Conservation (phyloP, 2,888 invertebrate genomes). For the Salpingus planirostris region DNA sequence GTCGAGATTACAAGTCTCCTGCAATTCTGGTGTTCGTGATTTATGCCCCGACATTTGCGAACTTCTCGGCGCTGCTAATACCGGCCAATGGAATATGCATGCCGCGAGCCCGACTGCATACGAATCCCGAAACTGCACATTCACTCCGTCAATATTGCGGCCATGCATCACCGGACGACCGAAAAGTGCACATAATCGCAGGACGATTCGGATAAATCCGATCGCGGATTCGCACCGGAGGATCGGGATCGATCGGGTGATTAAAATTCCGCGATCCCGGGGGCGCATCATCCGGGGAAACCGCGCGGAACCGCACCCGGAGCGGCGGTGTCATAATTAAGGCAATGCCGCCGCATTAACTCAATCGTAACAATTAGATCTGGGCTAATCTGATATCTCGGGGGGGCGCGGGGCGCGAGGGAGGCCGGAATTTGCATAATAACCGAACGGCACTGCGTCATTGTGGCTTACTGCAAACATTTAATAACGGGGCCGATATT, state of each 20-base stretch:
- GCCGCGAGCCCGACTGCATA: slow-evolving; percentile 13
- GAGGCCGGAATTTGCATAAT: slow-evolving; percentile 16
- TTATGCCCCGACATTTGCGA: slow-evolving; percentile 12
- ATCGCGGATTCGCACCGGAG: too few species aligned
- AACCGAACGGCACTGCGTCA: slow-evolving; percentile 7
- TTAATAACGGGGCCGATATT: slow-evolving; percentile 8
- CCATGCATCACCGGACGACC: too few species aligned
- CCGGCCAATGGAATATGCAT: slow-evolving; percentile 18
- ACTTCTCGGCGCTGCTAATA: slow-evolving; percentile 14
- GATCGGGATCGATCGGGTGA: too few species aligned
- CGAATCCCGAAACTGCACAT: slow-evolving; percentile 4
- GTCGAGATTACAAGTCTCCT: slow-evolving; percentile 17
- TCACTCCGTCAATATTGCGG: slow-evolving; percentile 10
- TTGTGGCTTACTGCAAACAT: slow-evolving; percentile 9
- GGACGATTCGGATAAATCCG: not conserved
- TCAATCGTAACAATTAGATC: too few species aligned
- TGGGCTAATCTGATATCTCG: slow-evolving; percentile 12
- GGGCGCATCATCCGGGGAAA: too few species aligned
- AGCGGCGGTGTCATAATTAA: slow-evolving; percentile 6
- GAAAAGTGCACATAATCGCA: too few species aligned
- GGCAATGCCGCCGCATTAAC: slow-evolving; percentile 7
- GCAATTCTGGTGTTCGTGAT: slow-evolving; percentile 14
- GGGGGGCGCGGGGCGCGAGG: too few species aligned
- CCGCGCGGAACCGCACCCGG: slow-evolving; percentile 6
- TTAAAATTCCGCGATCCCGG: too few species aligned